Conservation (phyloP, 2,888 invertebrate genomes). For the Podabrus alpinus region DNA sequence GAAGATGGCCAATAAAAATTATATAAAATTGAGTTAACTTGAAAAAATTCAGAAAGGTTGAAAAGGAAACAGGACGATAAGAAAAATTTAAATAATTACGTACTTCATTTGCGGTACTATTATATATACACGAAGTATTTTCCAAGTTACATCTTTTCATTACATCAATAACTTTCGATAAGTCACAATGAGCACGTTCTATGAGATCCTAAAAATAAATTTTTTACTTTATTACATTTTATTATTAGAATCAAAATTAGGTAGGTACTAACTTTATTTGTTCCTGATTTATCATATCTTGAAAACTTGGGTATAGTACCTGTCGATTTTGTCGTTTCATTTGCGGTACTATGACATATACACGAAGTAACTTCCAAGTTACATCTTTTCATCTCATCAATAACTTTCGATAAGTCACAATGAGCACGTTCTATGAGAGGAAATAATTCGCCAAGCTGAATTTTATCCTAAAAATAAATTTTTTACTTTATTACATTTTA, state of each 20-base stretch:
- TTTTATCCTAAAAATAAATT: not conserved
- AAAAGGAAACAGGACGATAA: not conserved
- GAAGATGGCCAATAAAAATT: too few relatives aligned
- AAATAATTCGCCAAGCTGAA: not conserved
- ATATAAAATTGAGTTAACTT: too few relatives aligned
- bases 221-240: too few relatives aligned
- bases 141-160: not conserved
- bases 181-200: not conserved
- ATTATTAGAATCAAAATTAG: too few relatives aligned
- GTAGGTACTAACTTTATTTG: too few relatives aligned
- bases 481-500: not conserved
- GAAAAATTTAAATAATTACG: not conserved
- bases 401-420: not conserved
- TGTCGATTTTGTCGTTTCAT: not conserved
- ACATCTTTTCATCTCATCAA: not conserved
- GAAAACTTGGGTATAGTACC: not conserved
- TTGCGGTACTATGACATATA: not conserved
- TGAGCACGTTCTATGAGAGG: not conserved
- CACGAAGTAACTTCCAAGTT: not conserved
- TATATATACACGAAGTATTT: not conserved
- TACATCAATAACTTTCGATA: not conserved
- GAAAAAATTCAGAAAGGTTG: too few relatives aligned
- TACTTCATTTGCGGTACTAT: not conserved
- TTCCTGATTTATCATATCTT: too few relatives aligned
- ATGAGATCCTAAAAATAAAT: too few relatives aligned